Conservation (phyloP, 2,113 vertebrate species). For the Lota lota region DNA sequence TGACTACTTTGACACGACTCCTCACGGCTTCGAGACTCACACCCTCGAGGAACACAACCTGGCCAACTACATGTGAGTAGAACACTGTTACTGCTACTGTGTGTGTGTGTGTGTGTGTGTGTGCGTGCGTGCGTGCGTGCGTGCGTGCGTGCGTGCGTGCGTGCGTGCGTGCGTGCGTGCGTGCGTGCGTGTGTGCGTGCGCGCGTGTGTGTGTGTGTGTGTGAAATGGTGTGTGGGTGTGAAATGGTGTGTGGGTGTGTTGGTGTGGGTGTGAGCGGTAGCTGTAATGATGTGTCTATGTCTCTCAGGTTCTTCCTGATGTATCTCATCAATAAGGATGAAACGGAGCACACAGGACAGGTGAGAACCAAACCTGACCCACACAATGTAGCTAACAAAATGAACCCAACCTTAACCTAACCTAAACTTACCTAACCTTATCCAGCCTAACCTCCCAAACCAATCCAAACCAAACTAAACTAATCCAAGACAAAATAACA, state of each 20-base stretch:
- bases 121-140: neutral
- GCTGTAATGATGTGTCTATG: neutral
- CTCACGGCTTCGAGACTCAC: constrained; percentile 90
- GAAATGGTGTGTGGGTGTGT: neutral
- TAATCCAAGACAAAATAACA: neutral
- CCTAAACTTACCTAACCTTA: neutral
- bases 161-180: neutral
- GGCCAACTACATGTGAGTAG: constrained; percentile 85
- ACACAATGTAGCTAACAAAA: neutral
- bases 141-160: neutral
- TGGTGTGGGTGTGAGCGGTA: neutral
- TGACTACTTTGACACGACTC: constrained; percentile 91
- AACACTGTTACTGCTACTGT: neutral
- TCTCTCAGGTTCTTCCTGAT: constrained; percentile 88
- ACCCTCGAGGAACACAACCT: constrained; percentile 90
- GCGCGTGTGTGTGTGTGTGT: neutral
- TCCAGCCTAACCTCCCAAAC: no score
- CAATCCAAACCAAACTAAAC: no score
- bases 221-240: neutral
- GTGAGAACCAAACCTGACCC: constrained; percentile 57
- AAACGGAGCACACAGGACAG: constrained; percentile 93
- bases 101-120: neutral
- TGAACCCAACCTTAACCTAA: neutral
- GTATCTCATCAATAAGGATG: constrained; percentile 94
- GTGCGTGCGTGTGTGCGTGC: neutral